Evolutionary conservation across 2,113 vertebrate species (phyloP), one percentile per base, ranked within the genome.

Genomic region (Petroica traversi): DNA sequence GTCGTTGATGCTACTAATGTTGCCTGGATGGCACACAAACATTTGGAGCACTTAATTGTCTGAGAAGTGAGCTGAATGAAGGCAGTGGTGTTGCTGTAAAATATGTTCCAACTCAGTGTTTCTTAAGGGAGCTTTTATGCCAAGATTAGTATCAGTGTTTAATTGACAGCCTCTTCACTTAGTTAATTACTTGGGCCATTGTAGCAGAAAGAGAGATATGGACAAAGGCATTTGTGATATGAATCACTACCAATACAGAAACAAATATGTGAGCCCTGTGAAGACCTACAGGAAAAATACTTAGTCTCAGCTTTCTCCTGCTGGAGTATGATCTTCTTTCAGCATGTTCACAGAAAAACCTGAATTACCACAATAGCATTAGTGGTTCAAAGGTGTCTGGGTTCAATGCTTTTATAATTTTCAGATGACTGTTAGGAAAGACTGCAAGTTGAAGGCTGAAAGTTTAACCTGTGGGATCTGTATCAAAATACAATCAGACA

Each of bases 131-230:
- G 94, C 98, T 98, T 98, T 98, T 98, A 97, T 98, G 94, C 95
- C 97, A 95, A 98, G 98, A 98, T 98, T 98, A 98, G 98, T 97
- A 98, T 98, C 98, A 98, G 95, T 98, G 97, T 98, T 98, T 98
- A 98, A 98, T 98, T 98, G 97, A 98, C 98, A 98, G 95, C 97
- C 98, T 98, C 98, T 98, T 97, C 98, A 98, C 96, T 97, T 97
- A 90, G 97, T 98, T 98, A 98, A 98, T 98, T 98, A 98, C 96
- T 94, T 84, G 80, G 51, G 77, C 96, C 97, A 93, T 98, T 98
- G 97, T 98, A 84, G 74, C 93, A 96, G 93, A 98, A 91, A 97
- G 92, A 88, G 89, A 86, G 93, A 97, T 97, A 97, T 59, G 95
- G 95, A 98, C 97, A 98, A 97, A 98, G 88, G 81, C 96, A 98